Base-by-base conservation (phyloP, 2,797 vertebrate species). In the Oryzias sinensis region DNA sequence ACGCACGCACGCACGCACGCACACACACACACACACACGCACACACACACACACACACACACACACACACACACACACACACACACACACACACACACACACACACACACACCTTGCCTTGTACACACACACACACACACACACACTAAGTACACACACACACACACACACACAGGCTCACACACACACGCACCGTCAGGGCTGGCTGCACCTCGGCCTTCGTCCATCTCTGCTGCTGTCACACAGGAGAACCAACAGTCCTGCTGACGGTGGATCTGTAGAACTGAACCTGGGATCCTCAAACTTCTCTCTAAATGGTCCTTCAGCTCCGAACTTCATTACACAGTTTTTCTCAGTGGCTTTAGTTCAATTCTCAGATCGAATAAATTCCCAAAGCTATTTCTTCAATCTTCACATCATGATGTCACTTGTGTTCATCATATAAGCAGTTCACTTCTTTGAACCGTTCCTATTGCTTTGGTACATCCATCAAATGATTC, bases 121-220 rank as follows among this genome's bases (percentile, higher is more conserved):
- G n/a, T n/a, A 20, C 20, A 20, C 20, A 20, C 20, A 43, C 49
- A 11, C 2, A 40, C 9, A 29, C 16, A 50, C 3, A 64, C 50
- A 66, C 43, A 58, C 47, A 43, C 59, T n/a, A n/a, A n/a, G 17
- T 15, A 43, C 16, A 43, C 43, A 43, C 40, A 42, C 20, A 20
- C 20, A 20, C 20, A 20, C 20, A 20, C 20, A 20, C 20, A 20
- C 20, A 20, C 29, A 54, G 51, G 59, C 47, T 45, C 43, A 60
- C 49, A 47, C 7, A 42, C 14, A 51, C 3, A 65, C 48, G 57
- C 84, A 70, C n/a, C 1, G 78, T 75, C 53, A 5, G 61, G 72
- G 68, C 84, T 50, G 6, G 78, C 24, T 29, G 45, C 41, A 71
- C 86, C 80, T 74, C 1, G 43, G 77, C 60, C 55, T 22, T 74